Base-by-base conservation (phyloP, 2,113 vertebrate genomes). In the Eurypyga helias region DNA sequence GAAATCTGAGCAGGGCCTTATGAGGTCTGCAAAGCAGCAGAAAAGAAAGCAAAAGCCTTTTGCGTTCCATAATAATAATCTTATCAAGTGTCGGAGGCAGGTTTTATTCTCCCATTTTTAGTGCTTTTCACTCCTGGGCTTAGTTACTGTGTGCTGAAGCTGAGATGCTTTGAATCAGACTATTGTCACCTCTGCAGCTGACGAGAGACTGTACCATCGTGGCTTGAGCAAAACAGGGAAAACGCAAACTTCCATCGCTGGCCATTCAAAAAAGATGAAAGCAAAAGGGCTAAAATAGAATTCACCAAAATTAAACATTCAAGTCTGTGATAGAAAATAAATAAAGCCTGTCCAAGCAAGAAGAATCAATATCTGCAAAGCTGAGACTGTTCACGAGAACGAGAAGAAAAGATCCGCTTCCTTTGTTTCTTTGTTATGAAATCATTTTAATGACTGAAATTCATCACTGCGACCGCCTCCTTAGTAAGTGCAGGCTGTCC, bases 1-100 rank as follows among this genome's bases (percentile, higher is more conserved):
- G 97, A 98, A 98, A 98, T 98, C 96, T 93, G 89, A 97, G 92
- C 82, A 29, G 90, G 95, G 89, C 93, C 96, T 97, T 98, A 89
- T 96, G 93, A 97, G 95, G 93, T 97, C 97, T 97, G 91, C 90
- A 94, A 97, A 98, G 90, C 95, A 95, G 89, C 85, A 94, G 90
- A 95, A 97, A 97, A 96, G 96, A 96, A 97, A 97, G 96, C 80
- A 97, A 95, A 96, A 92, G 83, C 83, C 95, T 97, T 98, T 94
- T 95, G 65, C 7, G 2, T 66, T 95, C 80, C 87, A 36, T 94
- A 96, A 91, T 96, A 96, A 97, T 97, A 93, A 96, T 94, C 91
- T 97, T 96, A 97, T 95, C 93, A 97, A 95, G 69, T 93, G 76
- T 94, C 13, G 3, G 87, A 92, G 78, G 78, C 86, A 88, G 95